A percentile compares a stretch with the other conserved stretches of the same genome.
These are phyloP conservation scores for Leptinotarsa haldemani DNA, from an alignment of 2,888 invertebrate species.

Conservation along the genomic window DNA sequence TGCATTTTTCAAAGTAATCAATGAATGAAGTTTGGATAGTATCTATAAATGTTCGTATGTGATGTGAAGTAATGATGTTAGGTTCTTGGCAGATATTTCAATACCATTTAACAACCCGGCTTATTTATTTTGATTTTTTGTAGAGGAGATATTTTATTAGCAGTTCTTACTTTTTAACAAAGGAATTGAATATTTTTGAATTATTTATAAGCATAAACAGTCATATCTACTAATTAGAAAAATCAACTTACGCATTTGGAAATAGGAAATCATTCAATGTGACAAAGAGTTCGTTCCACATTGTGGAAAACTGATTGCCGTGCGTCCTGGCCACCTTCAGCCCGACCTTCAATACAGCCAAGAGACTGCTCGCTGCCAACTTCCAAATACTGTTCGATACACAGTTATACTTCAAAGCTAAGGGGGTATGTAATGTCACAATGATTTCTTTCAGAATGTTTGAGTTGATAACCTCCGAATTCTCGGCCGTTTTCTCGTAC, in stretches of 20 bases:
- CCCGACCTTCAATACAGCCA: slow-evolving; percentile 83
- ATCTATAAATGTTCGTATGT: neutral
- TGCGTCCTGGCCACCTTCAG: slow-evolving; percentile 87
- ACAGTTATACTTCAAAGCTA: slow-evolving; percentile 84
- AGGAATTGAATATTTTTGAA: too few species aligned
- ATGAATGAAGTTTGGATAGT: neutral
- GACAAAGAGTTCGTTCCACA: slow-evolving; percentile 89
- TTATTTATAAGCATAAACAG: too few species aligned
- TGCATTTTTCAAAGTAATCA: neutral
- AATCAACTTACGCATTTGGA: slow-evolving; percentile 74
- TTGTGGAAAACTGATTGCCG: slow-evolving; percentile 77
- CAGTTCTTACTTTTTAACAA: too few species aligned
- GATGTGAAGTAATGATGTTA: neutral
- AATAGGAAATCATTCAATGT: slow-evolving; percentile 94
- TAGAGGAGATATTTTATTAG: too few species aligned
- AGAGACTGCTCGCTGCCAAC: slow-evolving; percentile 80
- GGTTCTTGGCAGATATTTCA: too few species aligned
- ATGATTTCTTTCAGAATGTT: slow-evolving; percentile 77
- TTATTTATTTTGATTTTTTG: too few species aligned
- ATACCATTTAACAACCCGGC: too few species aligned
- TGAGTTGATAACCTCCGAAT: slow-evolving; percentile 77
- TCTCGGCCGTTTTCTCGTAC: slow-evolving; percentile 79
- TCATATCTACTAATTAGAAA: too few species aligned
- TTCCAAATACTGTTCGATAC: slow-evolving; percentile 86
- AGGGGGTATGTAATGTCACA: slow-evolving; percentile 77